A percentile compares a stretch with the other conserved stretches of the same genome.
These are phyloP conservation scores for Enteromius afrohamiltoni DNA, from an alignment of 2,797 vertebrate species.

Conservation along the genomic window DNA sequence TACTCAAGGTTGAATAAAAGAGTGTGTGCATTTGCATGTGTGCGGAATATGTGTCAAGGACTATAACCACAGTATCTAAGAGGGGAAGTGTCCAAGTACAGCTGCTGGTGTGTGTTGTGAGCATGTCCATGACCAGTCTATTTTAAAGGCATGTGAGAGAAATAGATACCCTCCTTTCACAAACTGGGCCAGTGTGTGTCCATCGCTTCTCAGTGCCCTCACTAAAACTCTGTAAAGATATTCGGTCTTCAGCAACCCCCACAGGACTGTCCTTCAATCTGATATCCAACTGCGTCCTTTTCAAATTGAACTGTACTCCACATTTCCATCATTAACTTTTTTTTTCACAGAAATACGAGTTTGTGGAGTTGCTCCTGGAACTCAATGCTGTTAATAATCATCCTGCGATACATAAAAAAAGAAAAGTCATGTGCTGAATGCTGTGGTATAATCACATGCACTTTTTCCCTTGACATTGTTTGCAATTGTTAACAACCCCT, in stretches of 20 bases:
- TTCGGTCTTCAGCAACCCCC: slow-evolving; percentile 15
- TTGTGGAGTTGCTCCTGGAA: background rate
- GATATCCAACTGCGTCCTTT: slow-evolving; percentile 14
- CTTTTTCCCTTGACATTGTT: slow-evolving; percentile 39
- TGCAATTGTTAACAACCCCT: slow-evolving; percentile 19
- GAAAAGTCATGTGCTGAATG: slow-evolving; percentile 34
- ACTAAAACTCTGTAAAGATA: slow-evolving; percentile 13
- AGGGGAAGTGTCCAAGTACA: slow-evolving; percentile 44
- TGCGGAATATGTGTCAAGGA: slow-evolving; percentile 40
- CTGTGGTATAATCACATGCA: slow-evolving; percentile 40
- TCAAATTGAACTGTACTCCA: background rate
- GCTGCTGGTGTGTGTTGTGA: slow-evolving; percentile 55
- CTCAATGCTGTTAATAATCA: background rate
- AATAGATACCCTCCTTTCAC: slow-evolving; percentile 57
- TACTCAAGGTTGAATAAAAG: slow-evolving; percentile 2
- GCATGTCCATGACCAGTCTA: slow-evolving; percentile 49
- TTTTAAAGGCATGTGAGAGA: slow-evolving; percentile 58
- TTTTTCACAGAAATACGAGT: background rate
- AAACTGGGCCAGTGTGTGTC: slow-evolving; percentile 51
- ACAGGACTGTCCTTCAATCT: slow-evolving; percentile 20
- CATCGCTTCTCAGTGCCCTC: slow-evolving; percentile 9
- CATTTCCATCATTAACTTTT: slow-evolving; percentile 17
- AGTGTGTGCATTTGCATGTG: slow-evolving; percentile 19
- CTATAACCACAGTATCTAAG: slow-evolving; percentile 38
- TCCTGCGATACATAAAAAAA: slow-evolving; percentile 5